These are phyloP conservation scores for Drosophila kambysellisi DNA, from an alignment of 2,888 invertebrate species.

Conservation along the genomic window DNA sequence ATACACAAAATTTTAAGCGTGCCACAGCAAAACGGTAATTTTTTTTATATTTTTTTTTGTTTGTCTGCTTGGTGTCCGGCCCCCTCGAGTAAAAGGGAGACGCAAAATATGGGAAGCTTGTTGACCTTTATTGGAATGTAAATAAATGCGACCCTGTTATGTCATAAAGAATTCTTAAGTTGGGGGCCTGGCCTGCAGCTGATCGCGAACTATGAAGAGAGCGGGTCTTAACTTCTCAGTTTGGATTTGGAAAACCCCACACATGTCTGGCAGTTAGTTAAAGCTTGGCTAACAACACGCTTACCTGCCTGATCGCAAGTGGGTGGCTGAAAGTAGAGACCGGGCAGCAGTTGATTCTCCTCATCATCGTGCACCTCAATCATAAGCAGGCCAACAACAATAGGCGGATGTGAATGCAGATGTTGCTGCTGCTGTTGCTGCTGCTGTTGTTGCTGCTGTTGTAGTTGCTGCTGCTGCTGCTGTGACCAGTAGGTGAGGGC, in stretches of 20 bases:
- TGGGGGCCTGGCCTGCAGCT: conserved; percentile 54
- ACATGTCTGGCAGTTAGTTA: conserved; percentile 76
- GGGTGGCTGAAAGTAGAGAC: conserved; percentile 83
- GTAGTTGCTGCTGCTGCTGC: conserved; percentile 40
- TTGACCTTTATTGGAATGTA: conserved; percentile 34
- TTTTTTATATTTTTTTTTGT: neutral
- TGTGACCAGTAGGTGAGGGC: conserved; percentile 84
- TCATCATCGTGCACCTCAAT: conserved; percentile 85
- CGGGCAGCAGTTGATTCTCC: conserved; percentile 83
- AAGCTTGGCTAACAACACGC: conserved; percentile 84
- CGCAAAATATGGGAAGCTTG: conserved; percentile 5
- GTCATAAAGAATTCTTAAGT: conserved; percentile 24
- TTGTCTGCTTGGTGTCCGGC: conserved; percentile 60
- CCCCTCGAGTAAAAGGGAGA: conserved; percentile 23
- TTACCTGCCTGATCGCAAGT: conserved; percentile 85
- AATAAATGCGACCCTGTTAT: conserved; percentile 45
- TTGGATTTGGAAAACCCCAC: conserved; percentile 8
- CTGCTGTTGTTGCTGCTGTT: conserved; percentile 14
- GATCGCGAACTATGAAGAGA: conserved; percentile 10
- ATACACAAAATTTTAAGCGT: conserved; percentile 6
- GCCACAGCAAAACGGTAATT: neutral
- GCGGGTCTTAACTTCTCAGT: conserved; percentile 17
- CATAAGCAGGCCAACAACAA: conserved; percentile 82
- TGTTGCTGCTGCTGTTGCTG: conserved; percentile 27
- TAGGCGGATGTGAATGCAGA: conserved; percentile 58